These are phyloP conservation scores for Pristiophorus japonicus DNA, from an alignment of 2,113 vertebrate genomes.

Conservation along the genomic window DNA sequence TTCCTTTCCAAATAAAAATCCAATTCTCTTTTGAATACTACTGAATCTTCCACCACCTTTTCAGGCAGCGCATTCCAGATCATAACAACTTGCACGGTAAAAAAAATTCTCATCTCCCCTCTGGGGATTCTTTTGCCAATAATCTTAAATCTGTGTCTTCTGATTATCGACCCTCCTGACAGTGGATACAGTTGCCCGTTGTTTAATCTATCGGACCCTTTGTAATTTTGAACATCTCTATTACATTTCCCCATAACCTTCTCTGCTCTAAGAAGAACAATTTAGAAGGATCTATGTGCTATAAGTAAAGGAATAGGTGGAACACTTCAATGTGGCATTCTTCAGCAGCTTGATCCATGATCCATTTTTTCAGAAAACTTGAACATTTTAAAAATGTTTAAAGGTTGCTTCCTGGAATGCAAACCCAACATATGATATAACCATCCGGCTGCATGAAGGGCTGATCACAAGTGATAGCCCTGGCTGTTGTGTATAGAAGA, in stretches of 20 bases:
- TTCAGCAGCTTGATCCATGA: neutral
- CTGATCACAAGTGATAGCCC: neutral
- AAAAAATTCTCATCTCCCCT: neutral
- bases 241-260: neutral
- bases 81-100: neutral
- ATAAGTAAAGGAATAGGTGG: neutral
- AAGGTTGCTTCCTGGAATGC: neutral
- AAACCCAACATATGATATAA: neutral
- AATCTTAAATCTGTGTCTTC: neutral
- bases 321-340: neutral
- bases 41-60: neutral
- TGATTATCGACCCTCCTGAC: too few species aligned
- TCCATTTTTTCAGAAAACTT: neutral
- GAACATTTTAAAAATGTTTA: neutral
- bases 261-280: neutral
- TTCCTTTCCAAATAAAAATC: too few species aligned
- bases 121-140: neutral
- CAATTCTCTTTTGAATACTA: neutral
- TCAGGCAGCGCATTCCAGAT: neutral
- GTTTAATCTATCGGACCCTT: neutral
- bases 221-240: neutral
- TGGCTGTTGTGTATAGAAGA: too few species aligned
- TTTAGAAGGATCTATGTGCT: neutral
- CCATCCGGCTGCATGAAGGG: neutral
- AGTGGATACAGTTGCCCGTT: neutral